Percentiles rank a stretch among this genome's conserved stretches.
Evolutionary conservation across 2,888 invertebrate species (phyloP).

Genomic region (Lottia scabra): DNA sequence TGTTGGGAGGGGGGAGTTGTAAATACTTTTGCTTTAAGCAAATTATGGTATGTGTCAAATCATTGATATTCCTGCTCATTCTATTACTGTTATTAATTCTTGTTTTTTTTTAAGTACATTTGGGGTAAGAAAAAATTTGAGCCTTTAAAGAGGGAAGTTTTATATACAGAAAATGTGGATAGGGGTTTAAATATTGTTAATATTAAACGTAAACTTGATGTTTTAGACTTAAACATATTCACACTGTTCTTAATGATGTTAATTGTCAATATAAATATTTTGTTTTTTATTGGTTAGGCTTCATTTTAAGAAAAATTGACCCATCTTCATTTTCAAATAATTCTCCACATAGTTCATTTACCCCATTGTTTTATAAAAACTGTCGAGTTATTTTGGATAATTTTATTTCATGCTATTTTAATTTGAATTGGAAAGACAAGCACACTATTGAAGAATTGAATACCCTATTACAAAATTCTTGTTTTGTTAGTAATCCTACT

Average conservation of each 20-base stretch:
- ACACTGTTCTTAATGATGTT: neutral
- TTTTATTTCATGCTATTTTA: neutral
- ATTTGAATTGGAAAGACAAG: neutral
- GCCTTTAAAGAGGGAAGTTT: neutral
- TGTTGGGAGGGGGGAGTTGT: neutral
- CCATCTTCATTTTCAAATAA: neutral
- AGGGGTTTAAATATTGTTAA: neutral
- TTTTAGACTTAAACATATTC: neutral
- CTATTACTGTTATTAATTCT: neutral
- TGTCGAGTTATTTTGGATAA: neutral
- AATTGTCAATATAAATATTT: neutral
- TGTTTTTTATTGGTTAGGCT: neutral
- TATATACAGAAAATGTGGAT: neutral
- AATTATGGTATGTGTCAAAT: neutral
- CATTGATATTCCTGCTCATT: neutral
- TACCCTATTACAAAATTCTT: neutral
- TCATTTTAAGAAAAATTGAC: neutral
- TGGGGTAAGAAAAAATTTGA: neutral
- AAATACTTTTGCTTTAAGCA: neutral
- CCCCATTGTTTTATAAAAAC: neutral
- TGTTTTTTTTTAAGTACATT: neutral
- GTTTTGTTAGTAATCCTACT: neutral
- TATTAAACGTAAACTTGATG: neutral
- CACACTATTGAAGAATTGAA: neutral
- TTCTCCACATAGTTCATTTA: neutral